Percentiles rank a stretch among this genome's conserved stretches.
Evolutionary conservation across 2,888 invertebrate genomes (phyloP).

Genomic region (Taphrorychus bicolor): DNA sequence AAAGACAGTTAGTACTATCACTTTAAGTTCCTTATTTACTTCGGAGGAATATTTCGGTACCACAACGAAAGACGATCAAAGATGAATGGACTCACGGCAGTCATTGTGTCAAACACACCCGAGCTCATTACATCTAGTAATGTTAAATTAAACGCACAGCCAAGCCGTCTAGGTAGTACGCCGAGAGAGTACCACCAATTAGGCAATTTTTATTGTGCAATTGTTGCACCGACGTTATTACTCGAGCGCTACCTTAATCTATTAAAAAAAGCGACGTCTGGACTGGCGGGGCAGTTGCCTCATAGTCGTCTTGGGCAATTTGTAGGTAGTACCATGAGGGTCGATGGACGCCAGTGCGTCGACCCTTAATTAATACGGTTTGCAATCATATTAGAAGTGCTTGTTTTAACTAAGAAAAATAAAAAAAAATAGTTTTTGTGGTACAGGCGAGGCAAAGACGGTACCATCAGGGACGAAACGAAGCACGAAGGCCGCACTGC

Average conservation of each 20-base stretch:
- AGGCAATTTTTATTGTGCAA: constrained; percentile 28
- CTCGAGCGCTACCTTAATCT: not conserved
- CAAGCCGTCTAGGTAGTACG: constrained; percentile 20
- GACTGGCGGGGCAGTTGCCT: not conserved
- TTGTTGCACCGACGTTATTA: not conserved
- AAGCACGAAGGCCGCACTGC: constrained; percentile 54
- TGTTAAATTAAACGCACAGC: constrained; percentile 18
- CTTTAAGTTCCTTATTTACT: not conserved
- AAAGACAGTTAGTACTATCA: not conserved
- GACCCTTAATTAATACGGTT: no score
- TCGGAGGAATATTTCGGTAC: not conserved
- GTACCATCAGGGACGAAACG: constrained; percentile 24
- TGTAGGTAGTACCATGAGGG: not conserved
- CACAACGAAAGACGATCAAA: not conserved
- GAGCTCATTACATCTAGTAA: constrained; percentile 14
- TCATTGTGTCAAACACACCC: constrained; percentile 16
- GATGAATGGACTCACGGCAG: not conserved
- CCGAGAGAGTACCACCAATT: constrained; percentile 18
- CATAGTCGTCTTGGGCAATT: not conserved
- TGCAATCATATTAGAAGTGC: no score
- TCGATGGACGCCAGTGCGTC: not conserved
- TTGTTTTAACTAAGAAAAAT: no score
- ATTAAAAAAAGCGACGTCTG: not conserved
- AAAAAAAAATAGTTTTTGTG: no score
- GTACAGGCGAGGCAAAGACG: no score